A percentile compares a stretch with the other conserved stretches of the same genome.
These are phyloP conservation scores for Diadumene lineata DNA, from an alignment of 92 coral and sea anemone genomes.

Conservation along the genomic window DNA sequence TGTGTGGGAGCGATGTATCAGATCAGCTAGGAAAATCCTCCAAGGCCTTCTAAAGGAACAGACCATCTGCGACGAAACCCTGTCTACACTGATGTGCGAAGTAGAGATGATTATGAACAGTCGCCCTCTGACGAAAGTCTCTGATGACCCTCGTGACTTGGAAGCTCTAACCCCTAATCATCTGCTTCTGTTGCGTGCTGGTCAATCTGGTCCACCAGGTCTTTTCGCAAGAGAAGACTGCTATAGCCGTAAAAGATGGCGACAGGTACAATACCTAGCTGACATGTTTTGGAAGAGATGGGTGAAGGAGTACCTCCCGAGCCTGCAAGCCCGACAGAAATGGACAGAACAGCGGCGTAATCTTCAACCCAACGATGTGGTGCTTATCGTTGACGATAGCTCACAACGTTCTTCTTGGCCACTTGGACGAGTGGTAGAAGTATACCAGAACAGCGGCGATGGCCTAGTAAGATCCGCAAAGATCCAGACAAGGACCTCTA, in stretches of 20 bases:
- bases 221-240: conserved; percentile 40
- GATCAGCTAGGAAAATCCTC: conserved; percentile 41
- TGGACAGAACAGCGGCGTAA: conserved; percentile 39
- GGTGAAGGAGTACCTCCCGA: conserved; percentile 40
- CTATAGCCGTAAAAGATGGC: conserved; percentile 48
- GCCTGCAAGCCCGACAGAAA: conserved; percentile 41
- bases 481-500: conserved; percentile 48
- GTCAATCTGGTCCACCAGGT: conserved; percentile 38
- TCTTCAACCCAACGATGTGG: conserved; percentile 48
- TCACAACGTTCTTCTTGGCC: conserved; percentile 58
- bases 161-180: conserved; percentile 53
- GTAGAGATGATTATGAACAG: conserved; percentile 54
- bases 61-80: conserved; percentile 36
- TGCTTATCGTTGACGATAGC: conserved; percentile 50
- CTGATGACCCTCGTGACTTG: conserved; percentile 48
- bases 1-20: conserved; percentile 55
- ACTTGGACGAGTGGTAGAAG: conserved; percentile 52
- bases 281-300: conserved; percentile 40
- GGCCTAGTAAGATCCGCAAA: conserved; percentile 55
- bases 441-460: conserved; percentile 45
- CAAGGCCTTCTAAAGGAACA: conserved; percentile 35
- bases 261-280: conserved; percentile 55
- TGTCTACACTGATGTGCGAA: conserved; percentile 46
- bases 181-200: conserved; percentile 50
- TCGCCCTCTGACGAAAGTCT: conserved; percentile 47